A percentile compares a stretch with the other conserved stretches of the same genome.
These are phyloP conservation scores for Sterna hirundo DNA, from an alignment of 2,113 vertebrate genomes.

Conservation along the genomic window DNA sequence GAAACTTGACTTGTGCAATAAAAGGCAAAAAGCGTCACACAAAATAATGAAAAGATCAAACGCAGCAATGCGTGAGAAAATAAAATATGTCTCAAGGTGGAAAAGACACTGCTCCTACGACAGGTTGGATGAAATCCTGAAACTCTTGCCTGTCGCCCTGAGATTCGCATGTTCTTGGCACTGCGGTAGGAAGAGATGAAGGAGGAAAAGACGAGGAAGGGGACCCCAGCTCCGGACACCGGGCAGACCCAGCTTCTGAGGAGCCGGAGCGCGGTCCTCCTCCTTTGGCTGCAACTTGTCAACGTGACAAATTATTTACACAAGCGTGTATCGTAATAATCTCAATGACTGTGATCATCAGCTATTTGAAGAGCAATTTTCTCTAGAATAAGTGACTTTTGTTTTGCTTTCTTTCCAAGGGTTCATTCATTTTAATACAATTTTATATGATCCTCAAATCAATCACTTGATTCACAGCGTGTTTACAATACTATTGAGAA, in stretches of 20 bases:
- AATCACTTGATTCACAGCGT: background rate
- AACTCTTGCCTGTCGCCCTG: rapidly evolving
- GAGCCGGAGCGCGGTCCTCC: background rate
- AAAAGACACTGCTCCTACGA: background rate
- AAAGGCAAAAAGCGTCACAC: rapidly evolving
- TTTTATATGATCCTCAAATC: background rate
- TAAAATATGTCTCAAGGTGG: background rate
- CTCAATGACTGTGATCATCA: background rate
- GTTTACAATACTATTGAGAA: background rate
- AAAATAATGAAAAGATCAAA: background rate
- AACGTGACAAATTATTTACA: background rate
- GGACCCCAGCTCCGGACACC: rapidly evolving
- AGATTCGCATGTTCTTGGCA: rapidly evolving
- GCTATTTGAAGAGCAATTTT: background rate
- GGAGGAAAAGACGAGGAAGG: background rate
- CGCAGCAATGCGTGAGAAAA: rapidly evolving
- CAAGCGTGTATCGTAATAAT: rapidly evolving
- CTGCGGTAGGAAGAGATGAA: background rate
- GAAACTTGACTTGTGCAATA: background rate
- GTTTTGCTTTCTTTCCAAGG: background rate
- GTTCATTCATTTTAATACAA: background rate
- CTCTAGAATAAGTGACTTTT: background rate
- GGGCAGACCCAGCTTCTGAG: background rate
- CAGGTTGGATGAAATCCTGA: background rate
- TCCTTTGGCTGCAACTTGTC: background rate